Conservation (phyloP, 23 tunicate genomes). For the Aplidium turbinatum region DNA sequence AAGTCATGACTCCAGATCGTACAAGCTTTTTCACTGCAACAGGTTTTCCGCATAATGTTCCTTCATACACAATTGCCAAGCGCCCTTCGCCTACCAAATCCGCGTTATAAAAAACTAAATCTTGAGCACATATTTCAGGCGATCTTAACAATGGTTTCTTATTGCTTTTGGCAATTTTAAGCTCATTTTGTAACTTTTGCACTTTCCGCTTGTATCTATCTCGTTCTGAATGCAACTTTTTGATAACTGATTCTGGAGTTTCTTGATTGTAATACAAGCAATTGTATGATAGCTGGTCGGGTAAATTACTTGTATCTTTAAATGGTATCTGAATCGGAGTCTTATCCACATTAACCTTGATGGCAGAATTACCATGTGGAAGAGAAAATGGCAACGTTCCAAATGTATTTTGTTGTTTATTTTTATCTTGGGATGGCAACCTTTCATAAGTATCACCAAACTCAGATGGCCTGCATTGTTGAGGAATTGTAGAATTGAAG, state of each 20-base stretch:
- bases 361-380: slow-evolving; percentile 16
- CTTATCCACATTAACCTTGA: slow-evolving; percentile 17
- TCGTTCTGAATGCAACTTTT: slow-evolving; percentile 53
- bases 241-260: slow-evolving; percentile 45
- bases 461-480: no score
- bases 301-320: slow-evolving; percentile 31
- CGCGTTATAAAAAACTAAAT: slow-evolving; percentile 56
- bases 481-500: background rate
- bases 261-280: slow-evolving; percentile 9
- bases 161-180: slow-evolving; percentile 35
- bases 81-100: slow-evolving; percentile 82
- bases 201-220: slow-evolving; percentile 77
- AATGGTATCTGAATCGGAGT: slow-evolving; percentile 27
- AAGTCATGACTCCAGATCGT: slow-evolving; percentile 50
- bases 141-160: slow-evolving; percentile 12
- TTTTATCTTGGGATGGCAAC: no score
- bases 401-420: no score
- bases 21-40: slow-evolving; percentile 82
- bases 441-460: no score
- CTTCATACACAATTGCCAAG: slow-evolving; percentile 62
- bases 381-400: background rate
- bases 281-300: slow-evolving; percentile 27
- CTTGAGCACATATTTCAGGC: slow-evolving; percentile 59
- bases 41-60: slow-evolving; percentile 48
- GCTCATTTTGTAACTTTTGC: slow-evolving; percentile 46